These are phyloP conservation scores for Leptodactylus fuscus DNA, from an alignment of 2,113 vertebrate species.

Conservation along the genomic window DNA sequence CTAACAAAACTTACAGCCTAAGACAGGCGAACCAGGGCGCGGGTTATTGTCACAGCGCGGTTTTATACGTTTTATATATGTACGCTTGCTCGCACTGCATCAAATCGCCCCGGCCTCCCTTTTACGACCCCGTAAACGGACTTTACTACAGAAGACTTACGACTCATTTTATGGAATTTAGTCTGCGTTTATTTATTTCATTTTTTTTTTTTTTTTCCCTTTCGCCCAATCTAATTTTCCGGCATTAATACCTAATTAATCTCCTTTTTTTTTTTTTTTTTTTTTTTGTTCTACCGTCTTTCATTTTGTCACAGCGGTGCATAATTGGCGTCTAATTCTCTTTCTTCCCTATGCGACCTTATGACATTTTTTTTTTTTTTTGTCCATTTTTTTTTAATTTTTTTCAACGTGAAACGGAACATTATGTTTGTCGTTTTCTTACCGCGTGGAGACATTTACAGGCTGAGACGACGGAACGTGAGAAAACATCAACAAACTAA, in stretches of 20 bases:
- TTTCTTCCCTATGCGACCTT: constrained; percentile 15
- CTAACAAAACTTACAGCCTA: background rate
- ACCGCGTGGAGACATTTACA: constrained; percentile 30
- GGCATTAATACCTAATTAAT: constrained; percentile 34
- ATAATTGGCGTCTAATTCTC: constrained; percentile 31
- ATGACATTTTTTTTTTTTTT: constrained; percentile 37
- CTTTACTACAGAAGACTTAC: background rate
- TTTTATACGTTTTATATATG: background rate
- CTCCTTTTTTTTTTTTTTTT: too few species aligned
- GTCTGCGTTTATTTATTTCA: background rate
- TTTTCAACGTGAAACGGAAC: constrained; percentile 16
- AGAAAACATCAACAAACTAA: constrained; percentile 57
- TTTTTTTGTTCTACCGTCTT: background rate
- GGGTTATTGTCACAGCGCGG: background rate
- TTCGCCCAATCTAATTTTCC: constrained; percentile 4
- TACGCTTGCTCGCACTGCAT: background rate
- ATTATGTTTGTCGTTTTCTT: constrained; percentile 42
- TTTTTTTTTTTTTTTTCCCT: background rate
- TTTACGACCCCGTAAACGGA: constrained; percentile 22
- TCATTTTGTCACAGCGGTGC: background rate
- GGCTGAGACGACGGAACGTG: constrained; percentile 34
- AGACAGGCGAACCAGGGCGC: background rate
- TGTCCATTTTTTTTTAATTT: constrained; percentile 26
- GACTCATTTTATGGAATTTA: constrained; percentile 10
- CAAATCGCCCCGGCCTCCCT: background rate